phyloP scores from a whole-genome alignment of 2,113 vertebrate genomes.

The Picathartes gymnocephalus region DNA sequence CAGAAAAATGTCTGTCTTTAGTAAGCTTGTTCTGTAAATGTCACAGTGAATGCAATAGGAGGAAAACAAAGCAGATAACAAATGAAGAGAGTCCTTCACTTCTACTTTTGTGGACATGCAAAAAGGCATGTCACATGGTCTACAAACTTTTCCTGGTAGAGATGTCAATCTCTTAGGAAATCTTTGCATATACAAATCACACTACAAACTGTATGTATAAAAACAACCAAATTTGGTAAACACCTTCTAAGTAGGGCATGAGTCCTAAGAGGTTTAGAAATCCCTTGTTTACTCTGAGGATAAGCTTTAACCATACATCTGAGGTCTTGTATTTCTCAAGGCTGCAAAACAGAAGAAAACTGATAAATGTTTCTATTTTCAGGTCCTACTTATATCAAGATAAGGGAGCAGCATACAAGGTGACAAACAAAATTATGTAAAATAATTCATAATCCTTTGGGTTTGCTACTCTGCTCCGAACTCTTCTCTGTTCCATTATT shows the following conservation, averaged over 20 bases:
- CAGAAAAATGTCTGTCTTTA: not conserved
- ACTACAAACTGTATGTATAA: not conserved
- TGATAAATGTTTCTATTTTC: not conserved
- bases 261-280: conserved; percentile 54
- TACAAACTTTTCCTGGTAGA: not conserved
- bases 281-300: not conserved
- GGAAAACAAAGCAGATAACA: not conserved
- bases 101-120: not conserved
- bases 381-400: not conserved
- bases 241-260: conserved; percentile 14
- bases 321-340: not conserved
- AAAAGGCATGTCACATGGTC: not conserved
- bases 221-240: conserved; percentile 27
- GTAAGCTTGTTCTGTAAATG: not conserved
- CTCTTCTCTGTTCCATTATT: not conserved
- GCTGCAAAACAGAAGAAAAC: not conserved
- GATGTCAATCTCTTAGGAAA: not conserved
- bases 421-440: not conserved
- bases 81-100: not conserved
- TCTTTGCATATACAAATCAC: not conserved
- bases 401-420: not conserved
- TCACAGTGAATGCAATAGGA: not conserved
- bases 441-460: not conserved
- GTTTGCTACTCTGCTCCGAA: not conserved
- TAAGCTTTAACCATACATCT: conserved; percentile 15